These are phyloP conservation scores for Drosophila yakuba DNA, from an alignment of 1,140 invertebrate species.

Conservation along the genomic window DNA sequence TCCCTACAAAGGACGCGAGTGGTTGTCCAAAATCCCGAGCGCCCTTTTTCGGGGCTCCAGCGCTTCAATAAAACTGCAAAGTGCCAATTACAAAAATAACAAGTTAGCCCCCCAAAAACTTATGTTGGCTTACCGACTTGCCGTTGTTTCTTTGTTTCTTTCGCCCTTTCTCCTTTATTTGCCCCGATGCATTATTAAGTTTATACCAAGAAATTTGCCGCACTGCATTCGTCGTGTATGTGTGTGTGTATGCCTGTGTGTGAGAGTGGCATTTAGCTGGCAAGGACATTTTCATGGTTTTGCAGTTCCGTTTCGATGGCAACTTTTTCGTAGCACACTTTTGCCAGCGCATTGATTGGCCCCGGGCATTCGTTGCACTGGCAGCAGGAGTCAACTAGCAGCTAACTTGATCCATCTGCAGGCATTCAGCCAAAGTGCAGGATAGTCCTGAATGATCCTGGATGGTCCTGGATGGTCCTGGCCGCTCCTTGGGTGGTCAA, in stretches of 20 bases:
- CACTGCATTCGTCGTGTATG: slow-evolving; percentile 10
- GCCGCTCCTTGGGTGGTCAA: slow-evolving; percentile 15
- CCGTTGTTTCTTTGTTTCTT: neutral
- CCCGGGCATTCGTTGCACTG: neutral
- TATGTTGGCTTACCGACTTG: slow-evolving; percentile 33
- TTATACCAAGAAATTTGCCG: slow-evolving; percentile 42
- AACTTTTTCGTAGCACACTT: slow-evolving; percentile 72
- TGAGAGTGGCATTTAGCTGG: slow-evolving; percentile 37
- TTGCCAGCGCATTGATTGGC: slow-evolving; percentile 57
- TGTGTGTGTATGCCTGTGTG: no score
- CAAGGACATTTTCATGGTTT: slow-evolving; percentile 57
- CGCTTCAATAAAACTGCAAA: slow-evolving; percentile 55
- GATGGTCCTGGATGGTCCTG: no score
- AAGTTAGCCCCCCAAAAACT: slow-evolving; percentile 53
- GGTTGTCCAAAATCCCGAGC: neutral
- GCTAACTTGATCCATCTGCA: slow-evolving; percentile 53
- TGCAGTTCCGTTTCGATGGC: slow-evolving; percentile 29
- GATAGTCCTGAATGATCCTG: neutral
- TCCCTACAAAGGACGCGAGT: neutral
- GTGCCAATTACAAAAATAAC: slow-evolving; percentile 77
- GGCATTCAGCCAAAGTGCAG: slow-evolving; percentile 45
- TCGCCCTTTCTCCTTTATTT: slow-evolving; percentile 11
- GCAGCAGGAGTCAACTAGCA: slow-evolving; percentile 46
- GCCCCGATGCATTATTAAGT: slow-evolving; percentile 49
- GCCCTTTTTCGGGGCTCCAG: neutral